Conservation (phyloP, 2,888 invertebrate species). For the Scelioninae gen. 1 region DNA sequence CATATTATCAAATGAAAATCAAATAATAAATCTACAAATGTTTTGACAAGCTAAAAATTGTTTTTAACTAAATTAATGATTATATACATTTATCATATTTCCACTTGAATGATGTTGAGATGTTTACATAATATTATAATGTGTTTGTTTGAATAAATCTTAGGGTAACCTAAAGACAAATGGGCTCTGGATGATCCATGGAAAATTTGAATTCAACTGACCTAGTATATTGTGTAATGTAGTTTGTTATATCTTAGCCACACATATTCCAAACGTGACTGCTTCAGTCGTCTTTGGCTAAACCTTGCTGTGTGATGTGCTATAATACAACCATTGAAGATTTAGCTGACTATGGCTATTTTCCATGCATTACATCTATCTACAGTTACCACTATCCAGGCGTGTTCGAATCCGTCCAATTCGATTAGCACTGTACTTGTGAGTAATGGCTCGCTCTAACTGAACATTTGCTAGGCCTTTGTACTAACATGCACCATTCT, state of each 20-base stretch:
- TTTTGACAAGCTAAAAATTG: no score
- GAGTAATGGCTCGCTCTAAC: slow-evolving; percentile 22
- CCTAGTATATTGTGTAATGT: slow-evolving; percentile 45
- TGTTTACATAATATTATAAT: slow-evolving; percentile 10
- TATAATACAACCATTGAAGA: slow-evolving; percentile 46
- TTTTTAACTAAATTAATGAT: no score
- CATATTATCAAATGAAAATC: no score
- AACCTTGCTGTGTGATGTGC: slow-evolving; percentile 21
- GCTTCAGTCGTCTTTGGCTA: slow-evolving; percentile 33
- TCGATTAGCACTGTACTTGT: slow-evolving; percentile 31
- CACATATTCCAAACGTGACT: slow-evolving; percentile 51
- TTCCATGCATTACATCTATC: slow-evolving; percentile 39
- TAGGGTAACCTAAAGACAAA: background rate
- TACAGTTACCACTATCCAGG: slow-evolving; percentile 15
- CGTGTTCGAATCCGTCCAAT: slow-evolving; percentile 33
- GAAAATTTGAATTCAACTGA: slow-evolving; percentile 35
- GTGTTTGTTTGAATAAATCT: slow-evolving; percentile 8
- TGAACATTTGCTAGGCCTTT: slow-evolving; percentile 26
- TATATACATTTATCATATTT: no score
- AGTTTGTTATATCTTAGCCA: slow-evolving; percentile 45
- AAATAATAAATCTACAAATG: no score
- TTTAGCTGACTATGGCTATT: slow-evolving; percentile 44
- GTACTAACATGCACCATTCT: slow-evolving; percentile 5
- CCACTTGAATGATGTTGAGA: background rate
- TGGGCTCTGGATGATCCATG: slow-evolving; percentile 7